Percentiles rank a stretch among this genome's conserved stretches.
These are phyloP conservation scores for Sclerodermus sp. DNA, from an alignment of 2,888 invertebrate species.

Conservation along the genomic window DNA sequence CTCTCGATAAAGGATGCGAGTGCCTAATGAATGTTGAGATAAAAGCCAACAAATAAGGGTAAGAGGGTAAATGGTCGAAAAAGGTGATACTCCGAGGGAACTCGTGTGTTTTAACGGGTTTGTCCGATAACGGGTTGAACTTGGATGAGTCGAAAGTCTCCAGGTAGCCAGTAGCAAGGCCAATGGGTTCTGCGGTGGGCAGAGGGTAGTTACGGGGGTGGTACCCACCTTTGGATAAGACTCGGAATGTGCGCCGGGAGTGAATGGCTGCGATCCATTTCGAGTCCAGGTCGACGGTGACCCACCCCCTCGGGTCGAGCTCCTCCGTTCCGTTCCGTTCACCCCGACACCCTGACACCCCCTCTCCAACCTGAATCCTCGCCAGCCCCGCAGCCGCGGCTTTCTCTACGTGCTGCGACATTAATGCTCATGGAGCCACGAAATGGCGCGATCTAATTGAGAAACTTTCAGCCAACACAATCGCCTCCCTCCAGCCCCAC, in stretches of 20 bases:
- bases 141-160: slow-evolving; percentile 22
- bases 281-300: slow-evolving; percentile 4
- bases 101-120: neutral
- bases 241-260: slow-evolving; percentile 4
- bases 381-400: no score
- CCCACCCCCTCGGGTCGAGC: no score
- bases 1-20: neutral
- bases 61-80: no score
- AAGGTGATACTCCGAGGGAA: neutral
- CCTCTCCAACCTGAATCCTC: no score
- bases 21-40: neutral
- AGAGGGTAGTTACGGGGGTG: no score
- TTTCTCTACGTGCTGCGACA: neutral
- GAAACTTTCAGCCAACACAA: neutral
- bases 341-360: no score
- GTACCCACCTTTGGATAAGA: neutral
- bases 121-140: slow-evolving; percentile 15
- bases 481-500: no score
- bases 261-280: slow-evolving; percentile 13
- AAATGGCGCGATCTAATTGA: neutral
- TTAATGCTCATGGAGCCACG: neutral
- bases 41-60: no score
- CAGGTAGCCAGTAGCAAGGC: neutral
- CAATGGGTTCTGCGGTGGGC: neutral
- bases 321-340: no score